Percentiles rank a stretch among this genome's conserved stretches.
Conservation (phyloP, 2,888 invertebrate genomes). For the Phrixothrix hirtus region DNA sequence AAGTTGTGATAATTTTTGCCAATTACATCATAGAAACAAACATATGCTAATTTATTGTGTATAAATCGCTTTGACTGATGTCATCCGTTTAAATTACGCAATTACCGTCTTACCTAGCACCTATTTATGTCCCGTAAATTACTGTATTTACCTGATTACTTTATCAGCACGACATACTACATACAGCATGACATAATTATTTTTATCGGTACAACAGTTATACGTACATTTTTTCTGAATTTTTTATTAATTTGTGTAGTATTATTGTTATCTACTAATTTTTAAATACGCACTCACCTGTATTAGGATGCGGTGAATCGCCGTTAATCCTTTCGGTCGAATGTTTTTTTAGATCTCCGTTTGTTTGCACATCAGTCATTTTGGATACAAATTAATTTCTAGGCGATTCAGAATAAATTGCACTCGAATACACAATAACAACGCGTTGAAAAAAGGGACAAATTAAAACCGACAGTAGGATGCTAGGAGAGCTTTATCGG, state of each 20-base stretch:
- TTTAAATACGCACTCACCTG: not conserved
- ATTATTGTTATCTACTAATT: no score
- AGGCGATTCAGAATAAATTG: no score
- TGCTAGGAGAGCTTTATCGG: constrained; percentile 36
- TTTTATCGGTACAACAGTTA: no score
- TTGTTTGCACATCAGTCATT: constrained; percentile 42
- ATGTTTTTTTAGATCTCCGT: constrained; percentile 28
- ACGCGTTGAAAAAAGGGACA: no score
- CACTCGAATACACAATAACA: constrained; percentile 6
- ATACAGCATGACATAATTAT: no score
- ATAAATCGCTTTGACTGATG: constrained; percentile 13
- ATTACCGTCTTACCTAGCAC: constrained; percentile 4
- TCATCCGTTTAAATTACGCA: constrained; percentile 14
- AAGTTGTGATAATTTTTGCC: constrained; percentile 1
- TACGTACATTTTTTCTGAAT: no score
- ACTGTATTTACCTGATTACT: not conserved
- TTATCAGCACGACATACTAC: no score
- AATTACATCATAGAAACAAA: constrained; percentile 14
- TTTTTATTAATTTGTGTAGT: no score
- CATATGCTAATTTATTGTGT: constrained; percentile 14
- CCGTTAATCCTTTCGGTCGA: constrained; percentile 22
- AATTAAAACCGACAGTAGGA: no score
- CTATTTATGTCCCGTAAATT: constrained; percentile 6
- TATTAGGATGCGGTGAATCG: constrained; percentile 18
- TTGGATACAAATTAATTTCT: no score